Evolutionary conservation across 2,113 vertebrate species (phyloP), one percentile per base, ranked within the genome.

Genomic region (Colaptes auratus): DNA sequence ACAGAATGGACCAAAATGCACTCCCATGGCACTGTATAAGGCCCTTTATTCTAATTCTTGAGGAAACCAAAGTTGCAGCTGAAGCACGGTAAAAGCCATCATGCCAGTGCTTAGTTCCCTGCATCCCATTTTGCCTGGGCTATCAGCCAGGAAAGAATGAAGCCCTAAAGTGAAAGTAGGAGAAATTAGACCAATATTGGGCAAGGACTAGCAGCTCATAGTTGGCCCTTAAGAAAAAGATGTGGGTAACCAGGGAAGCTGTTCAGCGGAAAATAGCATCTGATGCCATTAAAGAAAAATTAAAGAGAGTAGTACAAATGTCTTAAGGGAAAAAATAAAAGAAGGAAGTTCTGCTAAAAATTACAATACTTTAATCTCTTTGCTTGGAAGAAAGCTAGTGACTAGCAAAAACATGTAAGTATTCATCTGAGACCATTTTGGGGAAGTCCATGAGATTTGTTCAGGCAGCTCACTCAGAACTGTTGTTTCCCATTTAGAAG

Each of bases 401-500:
- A 95, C 48, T 86, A 78, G 69, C 30, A 86, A 44, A 90, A 94
- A 83, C n/a, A n/a, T 3, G 1, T 80, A 86, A 91, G 76, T 81
- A 83, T 77, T 90, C 61, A 77, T 86, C 77, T 80, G 59, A 95
- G 92, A 88, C 50, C 55, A 58, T 93, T 69, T 81, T 82, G 69
- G 82, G 75, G 82, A 91, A 80, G 65, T 91, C 93, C 76, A 50
- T 48, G 82, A 92, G 58, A 89, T 84, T 90, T 87, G 44, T 75
- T 93, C 48, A 66, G 50, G 53, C 75, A 88, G 89, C 61, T 85
- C 67, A 85, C 87, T 87, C 82, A 80, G 65, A 88, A 88, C 50
- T 83, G 76, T 90, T 76, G 12, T 82, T 90, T 94, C 74, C 82
- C 39, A 33, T 78, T 89, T 79, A 35, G 84, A 86, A 81, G 28